These are phyloP conservation scores for Euphydryas editha DNA, from an alignment of 2,888 invertebrate genomes.

Conservation along the genomic window DNA sequence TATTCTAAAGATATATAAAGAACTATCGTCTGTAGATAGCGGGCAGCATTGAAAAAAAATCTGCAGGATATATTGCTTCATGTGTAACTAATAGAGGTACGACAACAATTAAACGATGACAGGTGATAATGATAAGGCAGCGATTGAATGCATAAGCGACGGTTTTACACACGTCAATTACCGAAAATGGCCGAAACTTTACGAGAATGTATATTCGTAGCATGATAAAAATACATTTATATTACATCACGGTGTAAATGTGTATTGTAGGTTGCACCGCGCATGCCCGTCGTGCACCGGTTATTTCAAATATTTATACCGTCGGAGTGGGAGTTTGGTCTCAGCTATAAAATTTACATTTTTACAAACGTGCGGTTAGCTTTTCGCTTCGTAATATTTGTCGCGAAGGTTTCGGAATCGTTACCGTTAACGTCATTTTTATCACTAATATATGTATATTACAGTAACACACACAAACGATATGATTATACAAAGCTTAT, in stretches of 20 bases:
- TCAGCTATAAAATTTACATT: constrained; percentile 79
- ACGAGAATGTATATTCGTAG: background rate
- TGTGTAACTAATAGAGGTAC: no score
- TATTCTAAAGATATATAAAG: no score
- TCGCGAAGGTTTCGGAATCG: constrained; percentile 41
- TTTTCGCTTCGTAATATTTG: constrained; percentile 42
- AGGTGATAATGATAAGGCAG: no score
- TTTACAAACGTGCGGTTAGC: constrained; percentile 62
- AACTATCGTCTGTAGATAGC: no score
- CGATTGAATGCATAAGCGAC: no score
- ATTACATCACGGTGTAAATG: constrained; percentile 53
- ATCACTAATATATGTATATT: constrained; percentile 22
- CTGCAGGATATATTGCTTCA: no score
- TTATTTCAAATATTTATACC: constrained; percentile 77
- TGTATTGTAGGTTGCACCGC: constrained; percentile 46
- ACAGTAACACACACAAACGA: background rate
- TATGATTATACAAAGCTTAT: no score
- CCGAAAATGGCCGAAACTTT: no score
- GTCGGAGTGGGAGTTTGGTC: constrained; percentile 47
- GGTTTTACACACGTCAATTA: no score
- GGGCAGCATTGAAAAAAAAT: no score
- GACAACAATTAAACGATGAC: no score
- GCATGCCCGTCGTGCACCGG: constrained; percentile 67
- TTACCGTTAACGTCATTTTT: constrained; percentile 36
- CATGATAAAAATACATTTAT: background rate